Base-by-base conservation (phyloP, 2,113 vertebrate species). In the Dascyllus trimaculatus region DNA sequence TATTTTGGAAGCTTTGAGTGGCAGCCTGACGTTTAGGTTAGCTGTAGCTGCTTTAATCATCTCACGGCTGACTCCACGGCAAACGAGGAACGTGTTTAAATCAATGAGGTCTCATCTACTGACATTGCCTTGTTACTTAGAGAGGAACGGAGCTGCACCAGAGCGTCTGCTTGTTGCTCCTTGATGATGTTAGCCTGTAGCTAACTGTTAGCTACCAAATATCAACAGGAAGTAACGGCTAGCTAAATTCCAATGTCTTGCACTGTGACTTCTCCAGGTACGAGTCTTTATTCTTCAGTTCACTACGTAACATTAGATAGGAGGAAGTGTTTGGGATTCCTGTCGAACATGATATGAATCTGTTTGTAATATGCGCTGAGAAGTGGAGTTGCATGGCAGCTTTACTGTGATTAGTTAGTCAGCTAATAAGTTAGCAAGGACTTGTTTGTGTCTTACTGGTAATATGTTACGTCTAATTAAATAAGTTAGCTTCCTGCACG, bases 161-260 rank as follows among this genome's bases (percentile, higher is more conserved):
- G 5, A 48, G 45, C 11, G 13, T 63, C 10, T 35, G 14, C 25
- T 60, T 65, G 29, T 66, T 38, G 54, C 2, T 63, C 7, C 24
- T 57, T 43, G 15, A 81, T 75, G 84, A 56, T 38, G 24, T 62
- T 81, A 85, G 75, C 81, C 15, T 72, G 58, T 81, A 77, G 90
- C 87, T 88, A 86, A 79, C 63, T n/a, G 66, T 70, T 80, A 88
- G 81, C 84, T 78, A 58, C 64, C 14, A 83, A 74, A 91, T 74
- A 80, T 81, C 89, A 91, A 91, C 89, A 91, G 92, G 91, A 93
- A 93, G 91, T 84, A 74, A 51, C 65, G 1, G 57, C 76, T 40
- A 45, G 17, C 54, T 71, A 64, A 46, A 46, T 58, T 59, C 22
- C 29, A 78, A 88, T 91, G 86, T 88, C 89, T 66, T 91, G 81